phyloP scores from a whole-genome alignment of 1,140 invertebrate species.

The Zaprionus nigranus region DNA sequence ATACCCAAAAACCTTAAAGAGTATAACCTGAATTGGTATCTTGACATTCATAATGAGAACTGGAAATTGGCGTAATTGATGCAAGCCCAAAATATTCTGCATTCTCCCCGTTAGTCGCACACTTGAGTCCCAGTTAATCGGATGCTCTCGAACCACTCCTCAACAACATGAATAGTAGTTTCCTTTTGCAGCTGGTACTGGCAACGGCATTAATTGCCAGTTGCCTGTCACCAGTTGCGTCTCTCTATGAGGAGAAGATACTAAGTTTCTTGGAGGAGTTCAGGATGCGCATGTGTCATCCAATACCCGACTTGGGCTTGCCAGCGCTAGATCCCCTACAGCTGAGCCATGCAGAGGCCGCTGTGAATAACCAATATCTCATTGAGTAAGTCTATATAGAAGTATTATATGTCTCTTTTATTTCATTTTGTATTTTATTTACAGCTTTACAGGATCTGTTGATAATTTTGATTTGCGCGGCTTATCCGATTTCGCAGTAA shows the following conservation, averaged over 20 bases:
- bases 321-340: constrained; percentile 72
- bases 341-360: constrained; percentile 39
- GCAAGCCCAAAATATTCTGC: constrained; percentile 40
- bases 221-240: constrained; percentile 40
- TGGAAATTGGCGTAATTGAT: constrained; percentile 45
- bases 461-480: constrained; percentile 66
- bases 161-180: constrained; percentile 20
- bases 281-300: constrained; percentile 73
- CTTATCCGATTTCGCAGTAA: constrained; percentile 66
- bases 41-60: constrained; percentile 49
- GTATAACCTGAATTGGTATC: constrained; percentile 48
- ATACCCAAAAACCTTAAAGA: not conserved
- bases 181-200: constrained; percentile 36
- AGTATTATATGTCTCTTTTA: not conserved
- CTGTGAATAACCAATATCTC: constrained; percentile 69
- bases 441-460: constrained; percentile 66
- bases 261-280: constrained; percentile 61
- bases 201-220: constrained; percentile 38
- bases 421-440: not conserved
- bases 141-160: constrained; percentile 1
- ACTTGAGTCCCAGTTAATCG: constrained; percentile 19
- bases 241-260: constrained; percentile 53
- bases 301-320: constrained; percentile 72
- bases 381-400: constrained; percentile 58
- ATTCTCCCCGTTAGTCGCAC: constrained; percentile 39